Percentiles rank a stretch among this genome's conserved stretches.
Evolutionary conservation across 2,113 vertebrate species (phyloP).

Genomic region (Tamias sibiricus): DNA sequence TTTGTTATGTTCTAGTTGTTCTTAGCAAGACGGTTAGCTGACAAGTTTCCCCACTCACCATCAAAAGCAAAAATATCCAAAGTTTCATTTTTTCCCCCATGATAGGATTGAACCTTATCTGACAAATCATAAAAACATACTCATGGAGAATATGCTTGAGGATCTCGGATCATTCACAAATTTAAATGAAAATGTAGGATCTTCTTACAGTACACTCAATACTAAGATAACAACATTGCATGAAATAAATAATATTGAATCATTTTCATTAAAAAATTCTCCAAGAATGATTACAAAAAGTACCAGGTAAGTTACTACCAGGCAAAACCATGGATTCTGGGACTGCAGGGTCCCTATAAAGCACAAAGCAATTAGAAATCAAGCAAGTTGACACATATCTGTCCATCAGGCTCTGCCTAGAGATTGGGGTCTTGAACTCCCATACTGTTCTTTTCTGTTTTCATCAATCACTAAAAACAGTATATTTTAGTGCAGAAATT

Average conservation of each 20-base stretch:
- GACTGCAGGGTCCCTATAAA: neutral
- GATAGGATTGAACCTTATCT: neutral
- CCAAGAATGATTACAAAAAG: neutral
- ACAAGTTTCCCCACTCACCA: neutral
- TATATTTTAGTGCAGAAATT: neutral
- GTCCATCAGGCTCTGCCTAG: neutral
- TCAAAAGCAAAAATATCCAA: neutral
- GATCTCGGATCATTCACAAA: neutral
- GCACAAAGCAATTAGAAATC: neutral
- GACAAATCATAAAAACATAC: neutral
- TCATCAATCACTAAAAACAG: neutral
- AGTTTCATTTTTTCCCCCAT: conserved; percentile 6
- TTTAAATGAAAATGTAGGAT: neutral
- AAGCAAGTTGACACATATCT: neutral
- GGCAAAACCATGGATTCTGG: neutral
- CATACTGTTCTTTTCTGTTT: too few species aligned
- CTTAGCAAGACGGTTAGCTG: neutral
- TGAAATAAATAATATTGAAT: neutral
- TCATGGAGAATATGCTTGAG: neutral
- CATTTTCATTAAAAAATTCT: conserved; percentile 8
- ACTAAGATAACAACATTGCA: neutral
- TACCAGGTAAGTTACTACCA: neutral
- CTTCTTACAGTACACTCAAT: neutral
- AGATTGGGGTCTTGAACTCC: neutral
- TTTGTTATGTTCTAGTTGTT: neutral